Evolutionary conservation across 2,888 invertebrate species (phyloP), one percentile per base, ranked within the genome.

Genomic region (Rhagium mordax): DNA sequence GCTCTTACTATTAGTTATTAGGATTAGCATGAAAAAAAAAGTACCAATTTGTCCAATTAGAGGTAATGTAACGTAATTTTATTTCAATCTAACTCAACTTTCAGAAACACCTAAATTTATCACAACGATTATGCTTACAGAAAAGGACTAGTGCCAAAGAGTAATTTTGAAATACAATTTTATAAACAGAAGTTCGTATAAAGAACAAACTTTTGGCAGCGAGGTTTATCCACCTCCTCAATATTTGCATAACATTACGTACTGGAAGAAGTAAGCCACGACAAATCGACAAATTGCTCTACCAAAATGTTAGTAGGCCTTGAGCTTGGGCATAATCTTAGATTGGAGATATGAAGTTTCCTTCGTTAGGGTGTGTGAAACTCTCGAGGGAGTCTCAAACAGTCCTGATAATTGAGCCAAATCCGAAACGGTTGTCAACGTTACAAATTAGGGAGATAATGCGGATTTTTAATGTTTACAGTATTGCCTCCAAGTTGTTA

Each of bases 261-360:
- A 24, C 55, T 24, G 55, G 55, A 55, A 21, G 27, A 55, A 55
- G 55, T 24, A 10, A 6, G 24, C 55, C 55, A 21, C n/a, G 55
- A 27, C 27, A 33, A 18, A 29, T 16, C 59, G 29, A 29, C 27
- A 27, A 59, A 59, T 59, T 62, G 21, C 20, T n/a, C 21, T 18
- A 16, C 20, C 62, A 27, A 62, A 47, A 41, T 62, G 48, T 62
- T 59, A 59, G 59, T 29, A 29, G 10, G 29, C 59, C 59, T 70
- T 65, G 67, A 66, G 65, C 72, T 64, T 69, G 20, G 70, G 74
- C 74, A 74, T 74, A 74, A 77, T 79, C 77, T 79, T 75, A 79
- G 79, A 79, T 78, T 69, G 71, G 57, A 72, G 79, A 79, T 79
- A 79, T 78, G 77, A 78, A 74, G 74, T 74, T 74, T 74, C 72